Evolutionary conservation across 2,888 invertebrate genomes (phyloP), one percentile per base, ranked within the genome.

Genomic region (Leptura quadrifasciata): DNA sequence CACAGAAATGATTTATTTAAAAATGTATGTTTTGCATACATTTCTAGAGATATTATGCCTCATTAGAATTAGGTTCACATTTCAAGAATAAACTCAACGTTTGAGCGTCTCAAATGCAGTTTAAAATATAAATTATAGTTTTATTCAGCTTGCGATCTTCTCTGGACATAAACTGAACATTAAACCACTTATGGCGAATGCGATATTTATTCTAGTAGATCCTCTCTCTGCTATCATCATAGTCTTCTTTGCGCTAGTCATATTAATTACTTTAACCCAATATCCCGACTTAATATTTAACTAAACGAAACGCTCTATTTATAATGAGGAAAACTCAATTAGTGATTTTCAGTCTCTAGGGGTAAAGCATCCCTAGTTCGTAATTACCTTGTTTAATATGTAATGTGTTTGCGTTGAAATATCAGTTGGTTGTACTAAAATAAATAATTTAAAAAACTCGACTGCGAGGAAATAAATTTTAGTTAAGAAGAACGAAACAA

Each of bases 61-160:
- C 47, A 47, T 47, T 47, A 47, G 47, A 47, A 47, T 47, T n/a
- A 47, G 15, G 15, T 39, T 47, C 47, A 47, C 47, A n/a, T 47
- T 47, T 47, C 5, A 1, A n/a, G 47, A 39, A 47, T 47, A 47
- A 47, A 47, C n/a, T 10, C n/a, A 47, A n/a, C 15, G n/a, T 47
- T 39, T 39, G n/a, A 47, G 4, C n/a, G n/a, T 47, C n/a, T 15
- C 21, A 54, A 67, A 54, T 67, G 47, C n/a, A 47, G 47, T 47
- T 47, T 47, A 47, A 47, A 47, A 47, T 47, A 47, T 47, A 47
- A 4, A 12, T 47, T 3, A n/a, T n/a, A 47, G n/a, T 6, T n/a
- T 47, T 47, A 47, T 47, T n/a, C 47, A 47, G 47, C 47, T 47
- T 1, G 47, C n/a, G 47, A n/a, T n/a, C n/a, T 47, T 6, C 47